Percentiles rank a stretch among this genome's conserved stretches.
Evolutionary conservation across 1,140 invertebrate species (phyloP).

Genomic region (Phortica variegata): DNA sequence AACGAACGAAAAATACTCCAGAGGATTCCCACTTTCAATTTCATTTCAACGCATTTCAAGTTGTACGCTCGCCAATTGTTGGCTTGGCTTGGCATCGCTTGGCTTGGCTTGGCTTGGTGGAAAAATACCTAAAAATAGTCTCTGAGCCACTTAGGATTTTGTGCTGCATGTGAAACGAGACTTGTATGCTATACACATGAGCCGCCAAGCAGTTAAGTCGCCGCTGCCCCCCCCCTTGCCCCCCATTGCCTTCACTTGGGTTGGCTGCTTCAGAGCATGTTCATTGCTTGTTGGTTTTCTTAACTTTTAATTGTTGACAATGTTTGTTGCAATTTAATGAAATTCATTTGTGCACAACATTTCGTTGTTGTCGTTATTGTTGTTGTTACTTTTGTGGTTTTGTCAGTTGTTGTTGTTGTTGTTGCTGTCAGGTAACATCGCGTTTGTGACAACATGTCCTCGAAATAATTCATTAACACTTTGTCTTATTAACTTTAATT

Average conservation of each 20-base stretch:
- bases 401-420: neutral
- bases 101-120: too few relatives aligned
- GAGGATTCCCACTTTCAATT: slow-evolving; percentile 47
- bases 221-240: slow-evolving; percentile 13
- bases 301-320: slow-evolving; percentile 51
- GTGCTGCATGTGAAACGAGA: too few relatives aligned
- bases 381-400: slow-evolving; percentile 13
- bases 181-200: slow-evolving; percentile 3
- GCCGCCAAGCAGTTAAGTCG: neutral
- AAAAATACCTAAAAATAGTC: slow-evolving; percentile 40
- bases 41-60: slow-evolving; percentile 28
- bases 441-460: slow-evolving; percentile 49
- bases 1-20: slow-evolving; percentile 25
- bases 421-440: slow-evolving; percentile 23
- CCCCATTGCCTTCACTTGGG: too few relatives aligned
- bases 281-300: slow-evolving; percentile 30
- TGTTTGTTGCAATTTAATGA: slow-evolving; percentile 52
- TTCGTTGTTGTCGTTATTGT: slow-evolving; percentile 20
- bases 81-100: neutral
- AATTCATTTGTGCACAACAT: slow-evolving; percentile 37
- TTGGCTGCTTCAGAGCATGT: too few relatives aligned
- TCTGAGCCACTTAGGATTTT: slow-evolving; percentile 30
- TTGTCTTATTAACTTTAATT: slow-evolving; percentile 51
- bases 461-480: slow-evolving; percentile 56
- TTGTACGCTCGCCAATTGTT: neutral